Evolutionary conservation across 2,888 invertebrate species (phyloP).

Genomic region (Lymantria dispar): DNA sequence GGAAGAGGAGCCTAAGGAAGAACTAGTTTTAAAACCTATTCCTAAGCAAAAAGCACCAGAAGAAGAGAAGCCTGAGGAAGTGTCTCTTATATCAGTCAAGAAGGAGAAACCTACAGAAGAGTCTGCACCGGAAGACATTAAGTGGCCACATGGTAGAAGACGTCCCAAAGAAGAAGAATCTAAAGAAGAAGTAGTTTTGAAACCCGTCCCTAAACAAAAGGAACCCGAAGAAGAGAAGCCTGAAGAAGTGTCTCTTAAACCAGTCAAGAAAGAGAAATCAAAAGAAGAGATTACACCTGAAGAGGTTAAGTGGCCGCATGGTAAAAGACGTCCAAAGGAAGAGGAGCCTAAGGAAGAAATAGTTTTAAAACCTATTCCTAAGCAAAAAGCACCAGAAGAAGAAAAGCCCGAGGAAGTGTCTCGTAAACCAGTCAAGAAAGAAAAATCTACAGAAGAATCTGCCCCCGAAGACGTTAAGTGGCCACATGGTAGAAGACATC

Average conservation of each 20-base stretch:
- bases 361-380: slow-evolving; percentile 53
- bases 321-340: slow-evolving; percentile 38
- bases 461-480: neutral
- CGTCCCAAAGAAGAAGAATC: slow-evolving; percentile 42
- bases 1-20: neutral
- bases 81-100: neutral
- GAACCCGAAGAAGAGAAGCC: slow-evolving; percentile 37
- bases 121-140: slow-evolving; percentile 35
- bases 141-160: slow-evolving; percentile 41
- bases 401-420: neutral
- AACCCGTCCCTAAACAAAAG: slow-evolving; percentile 51
- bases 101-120: slow-evolving; percentile 2
- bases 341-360: slow-evolving; percentile 46
- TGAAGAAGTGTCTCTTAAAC: slow-evolving; percentile 46
- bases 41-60: neutral
- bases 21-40: neutral
- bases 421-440: neutral
- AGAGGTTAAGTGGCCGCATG: neutral
- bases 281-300: neutral
- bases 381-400: slow-evolving; percentile 38
- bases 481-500: slow-evolving; percentile 26
- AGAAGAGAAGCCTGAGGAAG: neutral
- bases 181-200: slow-evolving; percentile 69
- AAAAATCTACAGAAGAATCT: slow-evolving; percentile 31
- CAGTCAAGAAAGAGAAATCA: neutral